These are phyloP conservation scores for Melanotaenia pygmaea DNA, from an alignment of 2,797 vertebrate species.

Conservation along the genomic window DNA sequence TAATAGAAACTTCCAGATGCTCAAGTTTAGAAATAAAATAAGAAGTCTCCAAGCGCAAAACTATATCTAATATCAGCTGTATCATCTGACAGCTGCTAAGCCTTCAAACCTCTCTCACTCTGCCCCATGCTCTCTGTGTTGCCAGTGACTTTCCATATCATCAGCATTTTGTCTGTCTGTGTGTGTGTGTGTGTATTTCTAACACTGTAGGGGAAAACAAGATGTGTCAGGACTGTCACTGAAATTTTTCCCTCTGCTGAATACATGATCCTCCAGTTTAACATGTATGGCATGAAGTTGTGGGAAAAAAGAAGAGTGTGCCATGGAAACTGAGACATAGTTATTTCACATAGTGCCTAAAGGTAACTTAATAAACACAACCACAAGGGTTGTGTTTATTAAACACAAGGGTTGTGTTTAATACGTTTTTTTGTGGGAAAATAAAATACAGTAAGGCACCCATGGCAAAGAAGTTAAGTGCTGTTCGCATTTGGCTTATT, in stretches of 20 bases:
- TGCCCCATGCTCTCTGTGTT: constrained; percentile 16
- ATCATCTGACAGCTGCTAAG: constrained; percentile 56
- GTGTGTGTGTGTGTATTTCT: constrained; percentile 21
- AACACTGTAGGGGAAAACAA: constrained; percentile 43
- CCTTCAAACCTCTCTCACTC: constrained; percentile 23
- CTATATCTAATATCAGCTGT: constrained; percentile 53
- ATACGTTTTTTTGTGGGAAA: too few relatives aligned
- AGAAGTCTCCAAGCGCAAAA: constrained; percentile 25
- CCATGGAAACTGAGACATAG: not conserved
- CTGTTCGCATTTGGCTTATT: too few relatives aligned
- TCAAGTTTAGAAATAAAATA: constrained; percentile 17
- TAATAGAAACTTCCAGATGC: constrained; percentile 21
- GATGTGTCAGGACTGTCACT: constrained; percentile 49
- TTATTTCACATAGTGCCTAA: not conserved
- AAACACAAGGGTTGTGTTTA: too few relatives aligned
- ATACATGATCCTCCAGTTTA: constrained; percentile 1
- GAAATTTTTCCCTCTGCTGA: constrained; percentile 18
- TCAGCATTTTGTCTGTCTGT: constrained; percentile 46
- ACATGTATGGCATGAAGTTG: not conserved
- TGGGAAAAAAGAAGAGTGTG: not conserved
- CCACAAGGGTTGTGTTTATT: too few relatives aligned
- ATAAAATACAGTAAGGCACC: too few relatives aligned
- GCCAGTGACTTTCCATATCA: constrained; percentile 57
- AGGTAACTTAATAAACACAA: not conserved
- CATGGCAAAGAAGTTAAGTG: too few relatives aligned